Evolutionary conservation across 2,888 invertebrate genomes (phyloP).

Genomic region (Noctua fimbriata): DNA sequence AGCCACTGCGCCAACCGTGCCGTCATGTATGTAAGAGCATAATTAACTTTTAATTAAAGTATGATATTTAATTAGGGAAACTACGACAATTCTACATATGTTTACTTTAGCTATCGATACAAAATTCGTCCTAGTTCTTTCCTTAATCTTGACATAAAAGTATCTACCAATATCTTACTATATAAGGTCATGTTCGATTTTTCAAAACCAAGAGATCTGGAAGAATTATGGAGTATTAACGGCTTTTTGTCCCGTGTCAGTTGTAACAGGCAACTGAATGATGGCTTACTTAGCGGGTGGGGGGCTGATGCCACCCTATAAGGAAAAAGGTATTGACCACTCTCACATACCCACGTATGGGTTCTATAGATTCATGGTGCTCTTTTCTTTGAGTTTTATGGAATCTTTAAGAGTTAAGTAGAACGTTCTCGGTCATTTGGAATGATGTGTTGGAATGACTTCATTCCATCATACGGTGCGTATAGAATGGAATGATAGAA

Average conservation of each 20-base stretch:
- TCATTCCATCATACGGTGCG: not conserved
- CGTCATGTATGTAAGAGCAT: too few relatives aligned
- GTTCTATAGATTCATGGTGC: not conserved
- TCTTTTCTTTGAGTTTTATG: not conserved
- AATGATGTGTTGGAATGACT: not conserved
- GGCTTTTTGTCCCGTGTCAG: conserved; percentile 61
- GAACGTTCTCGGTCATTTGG: not conserved
- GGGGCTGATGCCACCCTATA: conserved; percentile 19
- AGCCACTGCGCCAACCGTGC: too few relatives aligned
- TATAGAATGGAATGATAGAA: not conserved
- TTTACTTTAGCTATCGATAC: not conserved
- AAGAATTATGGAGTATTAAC: conserved; percentile 61
- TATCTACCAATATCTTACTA: not conserved
- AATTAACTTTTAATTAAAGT: too few relatives aligned
- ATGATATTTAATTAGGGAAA: too few relatives aligned
- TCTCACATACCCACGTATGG: not conserved
- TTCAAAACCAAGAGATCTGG: conserved; percentile 15
- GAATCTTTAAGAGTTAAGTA: not conserved
- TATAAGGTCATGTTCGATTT: conserved; percentile 2
- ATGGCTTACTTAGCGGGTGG: conserved; percentile 60
- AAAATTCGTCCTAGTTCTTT: not conserved
- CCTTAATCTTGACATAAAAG: not conserved
- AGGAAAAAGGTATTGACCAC: conserved; percentile 52
- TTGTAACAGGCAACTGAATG: conserved; percentile 54
- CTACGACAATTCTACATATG: not conserved